Evolutionary conservation across 2,888 invertebrate genomes (phyloP).

Genomic region (Clepsis dumicolana): DNA sequence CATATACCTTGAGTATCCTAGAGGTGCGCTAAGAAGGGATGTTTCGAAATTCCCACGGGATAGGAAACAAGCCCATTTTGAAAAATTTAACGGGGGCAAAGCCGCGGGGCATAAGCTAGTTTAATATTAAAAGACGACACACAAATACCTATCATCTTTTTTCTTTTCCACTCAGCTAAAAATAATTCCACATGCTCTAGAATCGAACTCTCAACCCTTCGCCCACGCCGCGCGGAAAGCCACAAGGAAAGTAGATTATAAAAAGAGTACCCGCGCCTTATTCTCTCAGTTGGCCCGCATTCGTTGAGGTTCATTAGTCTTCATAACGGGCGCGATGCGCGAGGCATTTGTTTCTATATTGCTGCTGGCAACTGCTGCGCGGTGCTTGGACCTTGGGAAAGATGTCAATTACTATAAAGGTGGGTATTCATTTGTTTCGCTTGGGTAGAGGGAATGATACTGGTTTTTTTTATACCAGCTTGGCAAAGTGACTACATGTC

Average conservation of each 20-base stretch:
- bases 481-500: too few relatives aligned
- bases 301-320: constrained; percentile 59
- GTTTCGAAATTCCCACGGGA: too few relatives aligned
- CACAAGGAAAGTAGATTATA: constrained; percentile 60
- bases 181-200: constrained; percentile 19
- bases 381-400: constrained; percentile 67
- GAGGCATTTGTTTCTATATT: constrained; percentile 73
- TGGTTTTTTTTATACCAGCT: too few relatives aligned
- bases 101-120: too few relatives aligned
- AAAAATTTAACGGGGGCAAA: too few relatives aligned
- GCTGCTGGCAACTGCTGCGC: constrained; percentile 58
- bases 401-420: constrained; percentile 83
- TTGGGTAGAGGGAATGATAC: background rate
- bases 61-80: too few relatives aligned
- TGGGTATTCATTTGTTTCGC: constrained; percentile 47
- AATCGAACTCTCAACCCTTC: constrained; percentile 49
- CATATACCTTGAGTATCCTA: too few relatives aligned
- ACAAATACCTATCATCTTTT: background rate
- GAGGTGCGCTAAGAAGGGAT: too few relatives aligned
- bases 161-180: background rate
- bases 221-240: constrained; percentile 44
- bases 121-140: background rate
- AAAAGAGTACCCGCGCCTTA: constrained; percentile 56
- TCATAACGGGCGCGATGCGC: constrained; percentile 69
- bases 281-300: constrained; percentile 56